Evolutionary conservation across 1,140 invertebrate genomes (phyloP), one percentile per base, ranked within the genome.

Genomic region (Drosophila guanche): DNA sequence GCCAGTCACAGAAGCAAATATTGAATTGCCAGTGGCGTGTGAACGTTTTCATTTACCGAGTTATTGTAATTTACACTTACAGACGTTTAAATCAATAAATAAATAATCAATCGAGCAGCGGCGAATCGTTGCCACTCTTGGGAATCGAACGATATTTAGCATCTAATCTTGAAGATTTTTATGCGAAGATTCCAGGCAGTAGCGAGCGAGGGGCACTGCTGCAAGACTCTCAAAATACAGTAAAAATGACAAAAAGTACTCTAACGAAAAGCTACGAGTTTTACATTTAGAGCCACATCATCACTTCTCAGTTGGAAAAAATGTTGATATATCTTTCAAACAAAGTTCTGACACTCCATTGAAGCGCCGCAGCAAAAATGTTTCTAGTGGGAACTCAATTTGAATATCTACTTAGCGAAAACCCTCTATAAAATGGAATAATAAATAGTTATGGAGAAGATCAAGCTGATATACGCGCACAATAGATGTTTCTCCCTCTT

Each of bases 331-430:
- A 37, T 37, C 33, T 37, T 37, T 12, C 2, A 37, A 37, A 3
- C 3, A 37, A 12, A 10, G 4, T 37, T 4, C 7, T 12, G 33
- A 37, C 4, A 27, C 10, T 37, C 33, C 29, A 8, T 33, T 8
- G 7, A 33, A 33, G 7, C 29, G 3, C 7, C 29, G 29, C 29
- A 33, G 29, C 29, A 10, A 33, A 8, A 33, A 8, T 33, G 8
- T 33, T 33, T 68, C 20, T 40, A 73, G 70, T 73, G 58, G 40
- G 41, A 73, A 56, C n/a, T 65, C 5, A 52, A 74, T 74, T 74
- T 74, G 47, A 65, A 74, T 74, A 52, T 65, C 42, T 27, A 57
- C 47, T 65, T 74, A 73, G 52, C 69, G 4, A 51, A 37, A 37
- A 23, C 40, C 27, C 43, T 41, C 54, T 23, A 70, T 65, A 56